Evolutionary conservation across 2,113 vertebrate species (phyloP).

Genomic region (Raphicerus campestris): DNA sequence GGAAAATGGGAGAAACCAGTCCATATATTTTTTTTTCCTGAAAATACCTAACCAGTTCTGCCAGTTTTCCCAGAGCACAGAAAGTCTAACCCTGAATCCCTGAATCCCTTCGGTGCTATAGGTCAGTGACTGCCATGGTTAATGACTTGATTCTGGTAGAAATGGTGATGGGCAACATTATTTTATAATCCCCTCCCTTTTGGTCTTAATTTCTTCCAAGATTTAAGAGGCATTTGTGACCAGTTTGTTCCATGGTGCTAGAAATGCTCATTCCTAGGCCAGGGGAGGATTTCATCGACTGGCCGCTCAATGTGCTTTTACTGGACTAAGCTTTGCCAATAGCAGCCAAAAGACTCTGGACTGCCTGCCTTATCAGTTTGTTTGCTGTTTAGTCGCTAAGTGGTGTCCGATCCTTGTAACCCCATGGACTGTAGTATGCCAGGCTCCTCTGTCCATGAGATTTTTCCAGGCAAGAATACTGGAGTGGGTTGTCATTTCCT

Average conservation of each 20-base stretch:
- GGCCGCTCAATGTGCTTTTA: not conserved
- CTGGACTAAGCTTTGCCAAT: not conserved
- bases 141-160: not conserved
- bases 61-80: not conserved
- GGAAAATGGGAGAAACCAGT: not conserved
- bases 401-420: not conserved
- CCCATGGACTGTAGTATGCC: not conserved
- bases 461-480: not conserved
- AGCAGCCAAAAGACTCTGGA: not conserved
- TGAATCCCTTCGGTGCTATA: not conserved
- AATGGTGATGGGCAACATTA: not conserved
- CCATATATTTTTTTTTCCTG: not conserved
- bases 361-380: not conserved
- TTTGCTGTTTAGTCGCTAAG: not conserved
- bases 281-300: not conserved
- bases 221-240: not conserved
- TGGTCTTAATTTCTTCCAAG: not conserved
- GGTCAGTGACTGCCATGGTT: not conserved
- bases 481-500: not conserved
- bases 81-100: not conserved
- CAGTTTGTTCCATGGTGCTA: not conserved
- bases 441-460: not conserved
- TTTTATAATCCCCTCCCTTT: not conserved
- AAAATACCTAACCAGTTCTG: not conserved
- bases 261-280: not conserved